Percentiles rank a stretch among this genome's conserved stretches.
Evolutionary conservation across 2,113 vertebrate species (phyloP).

Genomic region (Lasiurus cinereus): DNA sequence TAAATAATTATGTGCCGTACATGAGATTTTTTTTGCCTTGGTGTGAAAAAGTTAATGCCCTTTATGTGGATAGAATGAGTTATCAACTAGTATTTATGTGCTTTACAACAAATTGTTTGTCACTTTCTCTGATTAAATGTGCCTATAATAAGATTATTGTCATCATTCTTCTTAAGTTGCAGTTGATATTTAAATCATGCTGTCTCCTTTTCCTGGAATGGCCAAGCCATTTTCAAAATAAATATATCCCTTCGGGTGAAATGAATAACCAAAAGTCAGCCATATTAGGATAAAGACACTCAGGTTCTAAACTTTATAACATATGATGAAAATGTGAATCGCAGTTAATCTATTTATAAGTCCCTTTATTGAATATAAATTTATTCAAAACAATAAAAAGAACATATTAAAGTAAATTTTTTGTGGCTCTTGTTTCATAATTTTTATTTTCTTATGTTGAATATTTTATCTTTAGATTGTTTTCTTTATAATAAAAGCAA

Average conservation of each 20-base stretch:
- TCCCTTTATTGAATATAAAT: background rate
- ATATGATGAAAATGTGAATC: background rate
- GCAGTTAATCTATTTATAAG: conserved; percentile 42
- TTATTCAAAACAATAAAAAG: conserved; percentile 35
- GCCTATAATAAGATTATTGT: conserved; percentile 80
- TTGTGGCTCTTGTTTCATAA: background rate
- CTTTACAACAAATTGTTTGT: conserved; percentile 84
- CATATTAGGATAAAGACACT: background rate
- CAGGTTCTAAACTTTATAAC: conserved; percentile 21
- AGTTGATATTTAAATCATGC: conserved; percentile 78
- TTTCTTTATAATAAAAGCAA: conserved; percentile 35
- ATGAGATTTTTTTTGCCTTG: conserved; percentile 62
- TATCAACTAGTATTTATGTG: conserved; percentile 84
- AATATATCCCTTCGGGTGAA: conserved; percentile 64
- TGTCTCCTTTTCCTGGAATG: conserved; percentile 72
- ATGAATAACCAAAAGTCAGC: conserved; percentile 58
- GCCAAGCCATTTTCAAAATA: conserved; percentile 69
- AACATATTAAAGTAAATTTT: background rate
- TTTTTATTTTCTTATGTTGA: background rate
- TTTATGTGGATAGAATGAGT: conserved; percentile 80
- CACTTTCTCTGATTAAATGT: conserved; percentile 83
- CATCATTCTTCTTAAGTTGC: conserved; percentile 78
- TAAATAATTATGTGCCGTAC: conserved; percentile 11
- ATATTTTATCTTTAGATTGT: background rate
- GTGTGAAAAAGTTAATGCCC: conserved; percentile 77